phyloP scores from a whole-genome alignment of 2,888 invertebrate genomes.

The Ormyrus rosae region DNA sequence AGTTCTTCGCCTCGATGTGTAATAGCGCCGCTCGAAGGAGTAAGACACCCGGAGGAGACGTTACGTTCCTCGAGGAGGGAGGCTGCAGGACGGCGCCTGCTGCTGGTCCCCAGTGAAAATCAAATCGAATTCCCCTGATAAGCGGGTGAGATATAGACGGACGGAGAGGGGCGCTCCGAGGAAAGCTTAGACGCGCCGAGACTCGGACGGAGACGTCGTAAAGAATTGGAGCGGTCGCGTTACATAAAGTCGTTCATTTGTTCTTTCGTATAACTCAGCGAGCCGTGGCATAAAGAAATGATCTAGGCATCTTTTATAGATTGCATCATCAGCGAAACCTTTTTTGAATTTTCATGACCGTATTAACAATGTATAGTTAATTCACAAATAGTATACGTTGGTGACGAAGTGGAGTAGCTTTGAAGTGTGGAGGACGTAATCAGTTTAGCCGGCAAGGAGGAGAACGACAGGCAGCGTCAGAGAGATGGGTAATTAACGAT shows the following conservation, averaged over 20 bases:
- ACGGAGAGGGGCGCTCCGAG: background rate
- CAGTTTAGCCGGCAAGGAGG: background rate
- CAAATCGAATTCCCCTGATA: conserved; percentile 23
- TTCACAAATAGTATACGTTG: too few relatives aligned
- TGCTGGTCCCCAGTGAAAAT: background rate
- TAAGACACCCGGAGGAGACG: conserved; percentile 14
- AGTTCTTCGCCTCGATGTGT: conserved; percentile 23
- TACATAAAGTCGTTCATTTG: too few relatives aligned
- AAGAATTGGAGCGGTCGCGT: too few relatives aligned
- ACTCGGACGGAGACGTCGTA: too few relatives aligned
- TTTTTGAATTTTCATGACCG: too few relatives aligned
- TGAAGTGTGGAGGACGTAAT: background rate
- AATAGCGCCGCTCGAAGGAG: background rate
- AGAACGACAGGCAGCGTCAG: background rate
- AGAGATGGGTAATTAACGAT: conserved; percentile 43
- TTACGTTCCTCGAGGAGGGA: background rate
- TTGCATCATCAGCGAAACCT: too few relatives aligned
- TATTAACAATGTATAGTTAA: too few relatives aligned
- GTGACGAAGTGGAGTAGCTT: too few relatives aligned
- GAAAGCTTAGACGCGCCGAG: background rate
- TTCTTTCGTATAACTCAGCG: too few relatives aligned
- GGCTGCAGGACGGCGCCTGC: background rate
- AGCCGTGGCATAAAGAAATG: too few relatives aligned
- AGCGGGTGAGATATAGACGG: background rate
- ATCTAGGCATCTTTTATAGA: too few relatives aligned